These are phyloP conservation scores for Napeogenes sylphis DNA, from an alignment of 2,888 invertebrate genomes.

Conservation along the genomic window DNA sequence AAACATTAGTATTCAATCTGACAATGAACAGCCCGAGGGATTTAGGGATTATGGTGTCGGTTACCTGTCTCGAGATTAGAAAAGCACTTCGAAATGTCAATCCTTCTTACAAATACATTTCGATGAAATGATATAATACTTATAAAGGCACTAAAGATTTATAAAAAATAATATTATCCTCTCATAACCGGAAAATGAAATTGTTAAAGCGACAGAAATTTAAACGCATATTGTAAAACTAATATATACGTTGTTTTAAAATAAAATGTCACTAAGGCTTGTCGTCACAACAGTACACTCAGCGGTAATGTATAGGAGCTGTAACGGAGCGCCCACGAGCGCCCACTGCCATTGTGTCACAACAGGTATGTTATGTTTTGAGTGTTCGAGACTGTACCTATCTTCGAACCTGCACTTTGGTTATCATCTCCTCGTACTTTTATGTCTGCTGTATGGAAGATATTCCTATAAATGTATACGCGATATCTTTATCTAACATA, in stretches of 20 bases:
- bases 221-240: not conserved
- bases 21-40: slow-evolving; percentile 13
- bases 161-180: slow-evolving; percentile 2
- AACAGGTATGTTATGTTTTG: slow-evolving; percentile 23
- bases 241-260: not conserved
- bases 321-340: slow-evolving; percentile 23
- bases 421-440: slow-evolving; percentile 24
- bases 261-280: not conserved
- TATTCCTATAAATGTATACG: slow-evolving; percentile 8
- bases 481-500: slow-evolving; percentile 5
- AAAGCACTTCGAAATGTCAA: slow-evolving; percentile 16
- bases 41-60: slow-evolving; percentile 16
- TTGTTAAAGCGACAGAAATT: too few species aligned
- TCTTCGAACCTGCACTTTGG: slow-evolving; percentile 17
- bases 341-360: slow-evolving; percentile 31
- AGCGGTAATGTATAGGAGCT: slow-evolving; percentile 16
- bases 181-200: not conserved
- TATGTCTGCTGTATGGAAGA: not conserved
- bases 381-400: slow-evolving; percentile 20
- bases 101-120: slow-evolving; percentile 9
- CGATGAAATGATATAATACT: not conserved
- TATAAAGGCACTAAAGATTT: not conserved
- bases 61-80: slow-evolving; percentile 7
- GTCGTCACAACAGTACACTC: slow-evolving; percentile 2
- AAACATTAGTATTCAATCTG: slow-evolving; percentile 4